phyloP scores from a whole-genome alignment of 2,797 vertebrate species.

The Pogoniulus pusillus region DNA sequence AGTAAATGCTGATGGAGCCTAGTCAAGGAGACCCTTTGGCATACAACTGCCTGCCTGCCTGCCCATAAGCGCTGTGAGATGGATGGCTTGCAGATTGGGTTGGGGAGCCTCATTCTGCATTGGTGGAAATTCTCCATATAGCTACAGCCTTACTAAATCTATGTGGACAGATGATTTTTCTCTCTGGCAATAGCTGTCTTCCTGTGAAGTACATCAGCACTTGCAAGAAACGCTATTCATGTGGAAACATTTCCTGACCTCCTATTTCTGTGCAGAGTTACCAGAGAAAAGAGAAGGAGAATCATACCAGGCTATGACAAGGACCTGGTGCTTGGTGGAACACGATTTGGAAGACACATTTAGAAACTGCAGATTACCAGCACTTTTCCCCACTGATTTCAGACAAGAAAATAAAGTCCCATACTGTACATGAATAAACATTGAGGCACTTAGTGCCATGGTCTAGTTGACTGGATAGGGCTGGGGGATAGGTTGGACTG shows the following conservation, averaged over 20 bases:
- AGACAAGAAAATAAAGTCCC: not conserved
- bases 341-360: not conserved
- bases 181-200: not conserved
- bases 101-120: accelerated
- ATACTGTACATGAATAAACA: too few relatives aligned
- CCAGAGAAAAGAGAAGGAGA: not conserved
- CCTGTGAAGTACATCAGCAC: not conserved
- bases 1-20: not conserved
- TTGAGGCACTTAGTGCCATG: too few relatives aligned
- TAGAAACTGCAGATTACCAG: not conserved
- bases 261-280: not conserved
- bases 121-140: not conserved
- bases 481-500: too few relatives aligned
- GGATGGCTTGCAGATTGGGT: accelerated
- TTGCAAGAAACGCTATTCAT: not conserved
- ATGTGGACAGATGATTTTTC: not conserved
- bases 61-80: not conserved
- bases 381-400: not conserved
- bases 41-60: not conserved
- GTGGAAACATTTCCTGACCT: not conserved
- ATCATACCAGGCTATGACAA: not conserved
- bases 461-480: too few relatives aligned
- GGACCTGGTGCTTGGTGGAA: not conserved
- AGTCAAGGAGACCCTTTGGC: not conserved
- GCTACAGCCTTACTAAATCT: not conserved